Base-by-base conservation (phyloP, 2,888 invertebrate species). In the Strigamia crassipes region DNA sequence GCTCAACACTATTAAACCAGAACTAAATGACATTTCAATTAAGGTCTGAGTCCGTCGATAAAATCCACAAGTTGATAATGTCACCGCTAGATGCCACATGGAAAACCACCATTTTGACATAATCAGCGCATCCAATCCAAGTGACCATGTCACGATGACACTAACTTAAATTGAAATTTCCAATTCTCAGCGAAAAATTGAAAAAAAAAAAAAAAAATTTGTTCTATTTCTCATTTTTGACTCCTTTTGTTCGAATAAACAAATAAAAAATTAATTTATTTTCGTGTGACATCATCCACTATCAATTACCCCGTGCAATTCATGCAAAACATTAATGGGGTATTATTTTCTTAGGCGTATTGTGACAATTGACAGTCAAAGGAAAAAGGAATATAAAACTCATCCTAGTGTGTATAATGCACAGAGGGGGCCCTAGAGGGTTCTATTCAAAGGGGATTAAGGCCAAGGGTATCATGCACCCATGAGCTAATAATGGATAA, bases 21-120 rank as follows among this genome's bases (percentile, higher is more conserved):
- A 56, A 56, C 56, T 56, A 56, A 56, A 56, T 21, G 56, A 56
- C 56, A 56, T 56, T 56, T 56, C 56, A 56, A 56, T 56, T 56
- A 56, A 56, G 56, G 18, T 56, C 18, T 56, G 56, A 56, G 56
- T 21, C 56, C 18, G 18, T 56, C 56, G 56, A 56, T 56, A 56
- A 56, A 56, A 56, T 56, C 56, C 56, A 56, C 56, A 56, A 56
- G 56, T 56, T 56, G 56, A 56, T 56, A 56, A 56, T 56, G 56
- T 56, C 56, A 56, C 56, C 56, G 18, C 56, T 56, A 56, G 56
- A 56, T 56, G 56, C 56, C 56, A 56, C 56, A 56, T 56, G 56
- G 56, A 56, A 56, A 56, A 56, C 56, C 56, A 18, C 56, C 56
- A 56, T 56, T 56, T 56, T 56, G 56, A 56, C 56, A 56, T 56